A percentile compares a stretch with the other conserved stretches of the same genome.
phyloP scores from a whole-genome alignment of 2,888 invertebrate genomes.

The Cantharis flavilabris region DNA sequence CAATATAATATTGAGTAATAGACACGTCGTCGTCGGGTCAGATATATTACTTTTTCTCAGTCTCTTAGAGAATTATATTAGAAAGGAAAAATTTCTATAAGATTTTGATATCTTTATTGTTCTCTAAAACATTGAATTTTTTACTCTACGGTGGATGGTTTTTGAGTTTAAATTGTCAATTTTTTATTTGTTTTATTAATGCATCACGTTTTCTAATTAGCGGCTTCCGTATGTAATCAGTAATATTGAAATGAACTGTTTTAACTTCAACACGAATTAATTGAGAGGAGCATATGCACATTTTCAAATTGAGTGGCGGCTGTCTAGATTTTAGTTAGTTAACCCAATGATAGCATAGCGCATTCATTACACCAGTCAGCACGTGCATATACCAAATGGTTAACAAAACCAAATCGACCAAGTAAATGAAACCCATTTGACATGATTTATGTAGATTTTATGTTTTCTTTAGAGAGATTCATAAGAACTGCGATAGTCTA shows the following conservation, averaged over 20 bases:
- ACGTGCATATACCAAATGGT: constrained; percentile 11
- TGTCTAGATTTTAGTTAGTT: constrained; percentile 12
- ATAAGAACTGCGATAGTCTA: constrained; percentile 11
- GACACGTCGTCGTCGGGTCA: neutral
- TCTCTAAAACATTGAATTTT: neutral
- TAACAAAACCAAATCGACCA: constrained; percentile 14
- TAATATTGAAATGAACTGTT: constrained; percentile 7
- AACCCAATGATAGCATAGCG: constrained; percentile 9
- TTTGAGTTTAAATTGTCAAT: neutral
- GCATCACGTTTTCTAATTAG: neutral
- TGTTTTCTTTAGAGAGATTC: constrained; percentile 13
- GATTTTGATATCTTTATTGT: neutral
- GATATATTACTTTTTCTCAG: neutral
- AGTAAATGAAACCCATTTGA: constrained; percentile 11
- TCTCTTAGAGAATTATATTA: neutral
- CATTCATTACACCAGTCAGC: constrained; percentile 5
- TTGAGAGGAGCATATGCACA: constrained; percentile 17
- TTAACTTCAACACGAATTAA: constrained; percentile 11
- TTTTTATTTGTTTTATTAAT: neutral
- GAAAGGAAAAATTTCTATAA: neutral
- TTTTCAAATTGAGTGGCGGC: constrained; percentile 14
- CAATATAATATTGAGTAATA: neutral
- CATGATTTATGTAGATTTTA: constrained; percentile 21
- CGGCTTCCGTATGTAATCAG: neutral
- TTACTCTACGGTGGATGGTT: neutral